A percentile compares a stretch with the other conserved stretches of the same genome.
phyloP scores from a whole-genome alignment of 2,797 vertebrate species.

The Zalophus californianus region DNA sequence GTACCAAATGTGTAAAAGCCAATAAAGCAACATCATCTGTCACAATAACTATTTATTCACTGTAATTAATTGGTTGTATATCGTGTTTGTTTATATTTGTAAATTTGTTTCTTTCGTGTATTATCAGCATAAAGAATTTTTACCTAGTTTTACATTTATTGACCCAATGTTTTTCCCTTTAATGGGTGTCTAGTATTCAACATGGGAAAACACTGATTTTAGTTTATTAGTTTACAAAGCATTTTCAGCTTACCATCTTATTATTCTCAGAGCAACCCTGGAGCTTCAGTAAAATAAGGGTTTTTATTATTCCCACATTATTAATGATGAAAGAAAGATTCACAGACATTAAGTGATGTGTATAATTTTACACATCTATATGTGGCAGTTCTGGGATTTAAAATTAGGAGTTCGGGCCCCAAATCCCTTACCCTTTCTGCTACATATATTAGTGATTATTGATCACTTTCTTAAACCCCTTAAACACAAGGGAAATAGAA shows the following conservation, averaged over 20 bases:
- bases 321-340: not conserved
- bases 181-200: not conserved
- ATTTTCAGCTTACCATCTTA: not conserved
- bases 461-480: not conserved
- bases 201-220: not conserved
- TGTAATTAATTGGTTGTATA: not conserved
- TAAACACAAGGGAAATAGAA: not conserved
- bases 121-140: not conserved
- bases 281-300: not conserved
- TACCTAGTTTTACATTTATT: not conserved
- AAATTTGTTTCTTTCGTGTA: constrained; percentile 5
- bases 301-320: constrained; percentile 15
- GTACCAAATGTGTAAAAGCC: not conserved
- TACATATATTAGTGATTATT: not conserved
- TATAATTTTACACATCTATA: not conserved
- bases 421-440: not conserved
- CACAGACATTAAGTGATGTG: not conserved
- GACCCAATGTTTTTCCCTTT: not conserved
- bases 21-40: not conserved
- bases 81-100: constrained; percentile 9
- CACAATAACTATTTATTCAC: not conserved
- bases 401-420: not conserved
- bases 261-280: not conserved
- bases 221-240: not conserved
- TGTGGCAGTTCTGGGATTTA: not conserved